phyloP scores from a whole-genome alignment of 2,113 vertebrate genomes.

The Sterna hirundo region DNA sequence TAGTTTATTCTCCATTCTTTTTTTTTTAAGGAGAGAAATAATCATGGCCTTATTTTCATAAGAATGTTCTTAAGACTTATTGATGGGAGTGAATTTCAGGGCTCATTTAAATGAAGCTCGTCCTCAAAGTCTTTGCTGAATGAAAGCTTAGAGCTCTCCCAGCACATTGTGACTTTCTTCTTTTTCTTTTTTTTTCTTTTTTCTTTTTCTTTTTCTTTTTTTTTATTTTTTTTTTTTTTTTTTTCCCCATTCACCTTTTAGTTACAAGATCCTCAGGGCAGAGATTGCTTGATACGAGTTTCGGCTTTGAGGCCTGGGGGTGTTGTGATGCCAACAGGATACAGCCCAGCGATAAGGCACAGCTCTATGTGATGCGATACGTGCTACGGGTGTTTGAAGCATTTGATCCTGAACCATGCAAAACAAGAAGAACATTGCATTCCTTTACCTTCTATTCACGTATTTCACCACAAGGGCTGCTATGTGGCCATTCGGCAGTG shows the following conservation, averaged over 20 bases:
- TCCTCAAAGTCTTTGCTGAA: background rate
- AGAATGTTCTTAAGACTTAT: background rate
- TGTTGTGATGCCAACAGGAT: slow-evolving; percentile 21
- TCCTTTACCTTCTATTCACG: slow-evolving; percentile 6
- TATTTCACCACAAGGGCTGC: background rate
- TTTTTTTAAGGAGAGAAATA: background rate
- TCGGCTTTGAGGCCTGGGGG: background rate
- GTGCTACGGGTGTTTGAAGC: background rate
- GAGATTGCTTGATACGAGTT: background rate
- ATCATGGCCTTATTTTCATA: slow-evolving; percentile 5
- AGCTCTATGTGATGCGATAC: background rate
- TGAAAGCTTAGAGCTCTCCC: background rate
- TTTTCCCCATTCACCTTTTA: background rate
- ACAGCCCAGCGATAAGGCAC: background rate
- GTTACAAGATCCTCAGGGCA: background rate
- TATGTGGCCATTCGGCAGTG: background rate
- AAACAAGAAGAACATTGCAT: slow-evolving; percentile 1
- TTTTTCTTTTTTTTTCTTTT: no score
- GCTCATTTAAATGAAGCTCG: background rate
- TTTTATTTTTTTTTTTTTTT: no score
- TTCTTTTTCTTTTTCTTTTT: no score
- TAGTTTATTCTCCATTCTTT: background rate
- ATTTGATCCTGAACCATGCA: slow-evolving; percentile 9
- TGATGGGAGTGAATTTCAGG: background rate
- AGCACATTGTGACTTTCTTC: background rate